Evolutionary conservation across 30 jellyfish, hydroid and myxozoan genomes (phyloP).

Genomic region (Aurelia aurita): DNA sequence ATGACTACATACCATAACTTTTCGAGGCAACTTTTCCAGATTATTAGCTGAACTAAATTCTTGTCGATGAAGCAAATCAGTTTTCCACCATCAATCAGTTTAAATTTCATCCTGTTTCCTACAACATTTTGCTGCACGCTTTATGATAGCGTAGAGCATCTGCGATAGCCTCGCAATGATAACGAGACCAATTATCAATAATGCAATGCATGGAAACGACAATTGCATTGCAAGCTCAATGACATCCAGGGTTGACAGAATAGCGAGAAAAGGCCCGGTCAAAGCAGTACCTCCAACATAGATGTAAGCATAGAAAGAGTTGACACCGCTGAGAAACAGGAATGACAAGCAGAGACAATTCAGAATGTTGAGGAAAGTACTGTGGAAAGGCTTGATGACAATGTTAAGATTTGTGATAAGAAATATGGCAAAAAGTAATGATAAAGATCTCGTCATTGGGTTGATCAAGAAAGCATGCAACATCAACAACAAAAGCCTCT

Average conservation of each 20-base stretch:
- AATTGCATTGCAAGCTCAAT: neutral
- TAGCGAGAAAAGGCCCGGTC: slow-evolving; percentile 1
- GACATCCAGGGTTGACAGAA: neutral
- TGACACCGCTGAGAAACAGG: neutral
- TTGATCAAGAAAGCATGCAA: neutral
- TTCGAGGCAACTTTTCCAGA: too few species aligned
- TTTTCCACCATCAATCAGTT: too few species aligned
- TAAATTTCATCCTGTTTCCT: too few species aligned
- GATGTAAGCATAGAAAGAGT: neutral
- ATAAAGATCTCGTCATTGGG: neutral
- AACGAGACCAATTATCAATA: neutral
- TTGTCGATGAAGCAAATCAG: too few species aligned
- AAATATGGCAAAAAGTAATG: neutral
- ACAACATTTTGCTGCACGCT: too few species aligned
- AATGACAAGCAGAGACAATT: neutral
- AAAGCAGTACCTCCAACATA: neutral
- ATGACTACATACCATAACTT: too few species aligned
- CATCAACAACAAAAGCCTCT: neutral
- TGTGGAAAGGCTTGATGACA: neutral
- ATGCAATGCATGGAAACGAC: slow-evolving; percentile 1
- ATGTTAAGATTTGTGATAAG: neutral
- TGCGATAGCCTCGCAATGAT: neutral
- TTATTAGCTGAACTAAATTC: too few species aligned
- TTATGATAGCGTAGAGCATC: too few species aligned
- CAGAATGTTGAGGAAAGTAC: neutral